Evolutionary conservation across 1,140 invertebrate genomes (phyloP), one percentile per base, ranked within the genome.

Genomic region (Drosophila ananassae): DNA sequence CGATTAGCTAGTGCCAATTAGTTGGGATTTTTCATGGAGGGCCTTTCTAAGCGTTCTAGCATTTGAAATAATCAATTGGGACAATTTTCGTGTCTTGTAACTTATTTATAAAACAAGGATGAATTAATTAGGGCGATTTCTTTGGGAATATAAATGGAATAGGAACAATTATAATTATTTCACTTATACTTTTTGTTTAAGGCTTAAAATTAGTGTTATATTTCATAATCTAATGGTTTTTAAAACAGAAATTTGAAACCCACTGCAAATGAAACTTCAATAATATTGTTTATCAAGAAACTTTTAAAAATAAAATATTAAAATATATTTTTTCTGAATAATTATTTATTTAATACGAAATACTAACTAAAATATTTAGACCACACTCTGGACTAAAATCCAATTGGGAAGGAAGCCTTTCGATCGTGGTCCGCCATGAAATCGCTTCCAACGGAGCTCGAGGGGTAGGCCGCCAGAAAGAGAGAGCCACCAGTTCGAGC

Each of bases 351-450:
- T 44, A 17, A 17, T 17, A 17, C 6, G 17, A 50, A 61, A 61
- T 44, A 48, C 47, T 30, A 64, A 61, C 44, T 46, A 58, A 63
- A 52, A 67, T 52, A 44, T 30, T 34, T 17, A 51, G 2, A 12
- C 59, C 46, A 63, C 51, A 46, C 50, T 24, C 22, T 60, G 60
- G n/a, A 7, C 41, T 53, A 57, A 28, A 51, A 57, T 59, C 61
- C 73, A 47, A 62, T 61, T 61, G 71, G 54, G 60, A 87, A 77
- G 54, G 60, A 87, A 77, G 81, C 68, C 81, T 87, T 84, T 87
- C 77, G 82, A 87, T 87, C 82, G 83, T 73, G 57, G 56, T 67
- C 79, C 83, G 83, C 83, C 83, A 87, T 89, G 75, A 79, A 89
- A 89, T 73, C 62, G 51, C 60, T 83, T 87, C 83, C 83, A 87